Evolutionary conservation across 1,140 invertebrate genomes (phyloP).

Genomic region (Calliphora vicina): DNA sequence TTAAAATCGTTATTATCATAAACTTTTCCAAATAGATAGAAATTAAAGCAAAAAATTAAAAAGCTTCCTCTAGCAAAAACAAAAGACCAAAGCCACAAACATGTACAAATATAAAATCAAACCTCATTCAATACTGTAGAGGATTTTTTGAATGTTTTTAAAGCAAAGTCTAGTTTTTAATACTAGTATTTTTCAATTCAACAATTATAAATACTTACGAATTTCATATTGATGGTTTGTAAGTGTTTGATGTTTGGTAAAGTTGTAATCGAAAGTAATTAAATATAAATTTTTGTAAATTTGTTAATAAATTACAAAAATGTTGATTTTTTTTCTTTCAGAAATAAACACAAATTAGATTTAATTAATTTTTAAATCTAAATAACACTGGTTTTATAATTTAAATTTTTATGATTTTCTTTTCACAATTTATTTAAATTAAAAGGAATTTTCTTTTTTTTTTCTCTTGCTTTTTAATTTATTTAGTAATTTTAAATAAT

Average conservation of each 20-base stretch:
- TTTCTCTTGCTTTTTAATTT: neutral
- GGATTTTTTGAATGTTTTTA: neutral
- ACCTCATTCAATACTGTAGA: neutral
- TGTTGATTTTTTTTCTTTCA: neutral
- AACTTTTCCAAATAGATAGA: too few relatives aligned
- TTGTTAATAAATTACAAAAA: conserved; percentile 16
- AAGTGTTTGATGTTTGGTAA: conserved; percentile 12
- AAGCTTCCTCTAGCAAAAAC: neutral
- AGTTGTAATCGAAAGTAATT: conserved; percentile 27
- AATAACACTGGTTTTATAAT: neutral
- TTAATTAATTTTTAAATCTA: neutral
- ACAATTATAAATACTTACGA: conserved; percentile 51
- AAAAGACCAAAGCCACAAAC: conserved; percentile 27
- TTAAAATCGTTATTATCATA: too few relatives aligned
- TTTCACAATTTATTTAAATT: neutral
- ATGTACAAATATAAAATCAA: neutral
- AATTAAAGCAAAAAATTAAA: neutral
- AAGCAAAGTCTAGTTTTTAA: neutral
- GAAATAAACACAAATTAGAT: neutral
- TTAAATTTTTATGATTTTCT: neutral
- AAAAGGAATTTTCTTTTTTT: neutral
- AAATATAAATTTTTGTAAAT: conserved; percentile 24
- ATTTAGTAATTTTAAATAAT: neutral
- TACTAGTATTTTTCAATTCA: conserved; percentile 15
- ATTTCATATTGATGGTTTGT: conserved; percentile 57